Conservation (phyloP, 2,888 invertebrate genomes). For the Ectemnius continuus region DNA sequence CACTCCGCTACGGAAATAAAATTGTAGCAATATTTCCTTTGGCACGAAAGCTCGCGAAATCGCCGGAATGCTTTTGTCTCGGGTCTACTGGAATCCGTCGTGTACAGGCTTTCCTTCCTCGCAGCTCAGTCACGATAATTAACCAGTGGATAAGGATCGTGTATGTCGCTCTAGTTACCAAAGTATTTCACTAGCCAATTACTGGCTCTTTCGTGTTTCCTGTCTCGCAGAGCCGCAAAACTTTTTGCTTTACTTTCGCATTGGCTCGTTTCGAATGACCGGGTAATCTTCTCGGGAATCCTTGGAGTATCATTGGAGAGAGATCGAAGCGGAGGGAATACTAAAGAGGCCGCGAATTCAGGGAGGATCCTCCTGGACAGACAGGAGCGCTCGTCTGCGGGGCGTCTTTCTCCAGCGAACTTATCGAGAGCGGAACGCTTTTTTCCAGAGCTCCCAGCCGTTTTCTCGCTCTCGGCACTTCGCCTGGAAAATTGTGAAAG, state of each 20-base stretch:
- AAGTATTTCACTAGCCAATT: too few species aligned
- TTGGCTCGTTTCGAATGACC: constrained; percentile 15
- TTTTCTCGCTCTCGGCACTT: background rate
- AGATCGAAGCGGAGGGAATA: constrained; percentile 21
- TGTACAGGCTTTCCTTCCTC: too few species aligned
- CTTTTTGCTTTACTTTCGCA: constrained; percentile 1
- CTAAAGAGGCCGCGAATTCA: constrained; percentile 18
- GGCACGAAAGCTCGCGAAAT: too few species aligned
- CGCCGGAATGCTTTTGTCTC: too few species aligned
- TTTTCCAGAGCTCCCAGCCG: too few species aligned
- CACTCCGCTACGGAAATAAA: constrained; percentile 6
- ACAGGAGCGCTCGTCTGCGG: too few species aligned
- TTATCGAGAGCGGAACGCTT: constrained; percentile 19
- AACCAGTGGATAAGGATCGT: too few species aligned
- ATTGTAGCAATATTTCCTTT: constrained; percentile 7
- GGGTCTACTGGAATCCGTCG: too few species aligned
- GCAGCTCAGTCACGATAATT: too few species aligned
- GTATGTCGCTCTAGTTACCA: too few species aligned
- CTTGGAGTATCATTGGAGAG: constrained; percentile 9
- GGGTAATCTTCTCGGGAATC: constrained; percentile 22
- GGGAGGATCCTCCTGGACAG: too few species aligned
- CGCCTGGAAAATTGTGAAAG: constrained; percentile 13
- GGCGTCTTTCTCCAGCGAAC: constrained; percentile 12
- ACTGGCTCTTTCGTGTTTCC: background rate
- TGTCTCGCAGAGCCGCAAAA: background rate